These are phyloP conservation scores for Andrena bicolor DNA, from an alignment of 2,888 invertebrate species.

Conservation along the genomic window DNA sequence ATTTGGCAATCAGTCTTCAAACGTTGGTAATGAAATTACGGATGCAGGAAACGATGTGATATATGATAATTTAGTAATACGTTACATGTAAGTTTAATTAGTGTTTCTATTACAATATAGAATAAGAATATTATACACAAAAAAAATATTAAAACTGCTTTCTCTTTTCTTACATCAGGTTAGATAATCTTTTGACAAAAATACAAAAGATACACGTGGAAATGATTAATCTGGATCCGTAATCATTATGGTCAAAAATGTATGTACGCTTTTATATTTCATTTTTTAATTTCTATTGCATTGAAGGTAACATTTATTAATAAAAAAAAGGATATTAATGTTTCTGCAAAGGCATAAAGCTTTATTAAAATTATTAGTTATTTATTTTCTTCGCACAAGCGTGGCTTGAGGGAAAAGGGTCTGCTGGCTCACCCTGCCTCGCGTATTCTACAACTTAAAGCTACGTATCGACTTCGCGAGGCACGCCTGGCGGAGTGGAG, in stretches of 20 bases:
- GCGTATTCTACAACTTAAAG: too few species aligned
- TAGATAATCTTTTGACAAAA: constrained; percentile 65
- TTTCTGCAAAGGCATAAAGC: not conserved
- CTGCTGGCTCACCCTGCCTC: too few species aligned
- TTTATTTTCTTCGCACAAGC: too few species aligned
- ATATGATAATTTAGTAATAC: constrained; percentile 75
- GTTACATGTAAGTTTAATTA: constrained; percentile 72
- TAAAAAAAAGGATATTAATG: not conserved
- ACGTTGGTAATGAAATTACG: not conserved
- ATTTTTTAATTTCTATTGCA: not conserved
- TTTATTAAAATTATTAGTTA: not conserved
- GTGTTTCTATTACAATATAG: not conserved
- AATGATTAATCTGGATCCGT: constrained; percentile 53
- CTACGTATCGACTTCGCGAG: too few species aligned
- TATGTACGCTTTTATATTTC: constrained; percentile 1
- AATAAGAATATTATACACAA: not conserved
- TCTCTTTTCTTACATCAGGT: constrained; percentile 57
- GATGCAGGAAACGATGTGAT: constrained; percentile 59
- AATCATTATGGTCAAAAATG: constrained; percentile 4
- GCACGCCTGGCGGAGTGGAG: too few species aligned
- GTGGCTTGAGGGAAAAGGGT: too few species aligned
- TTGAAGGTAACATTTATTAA: not conserved
- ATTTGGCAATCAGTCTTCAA: constrained; percentile 1
- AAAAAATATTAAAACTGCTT: not conserved
- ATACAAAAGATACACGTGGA: constrained; percentile 59